phyloP scores from a whole-genome alignment of 2,888 invertebrate species.

The Listrodromus nycthemerus region DNA sequence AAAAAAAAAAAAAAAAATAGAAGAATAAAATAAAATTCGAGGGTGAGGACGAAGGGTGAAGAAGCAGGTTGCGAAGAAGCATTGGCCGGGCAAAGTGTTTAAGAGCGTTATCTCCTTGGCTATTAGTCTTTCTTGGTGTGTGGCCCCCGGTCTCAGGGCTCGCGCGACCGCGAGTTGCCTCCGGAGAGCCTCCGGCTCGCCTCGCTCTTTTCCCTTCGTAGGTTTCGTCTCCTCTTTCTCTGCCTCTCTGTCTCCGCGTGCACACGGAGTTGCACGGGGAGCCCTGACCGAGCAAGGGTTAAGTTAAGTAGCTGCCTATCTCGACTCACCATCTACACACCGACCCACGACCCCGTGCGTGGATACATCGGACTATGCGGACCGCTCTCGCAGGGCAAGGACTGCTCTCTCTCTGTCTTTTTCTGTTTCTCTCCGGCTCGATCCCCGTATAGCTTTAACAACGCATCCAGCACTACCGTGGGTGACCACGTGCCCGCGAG shows the following conservation, averaged over 20 bases:
- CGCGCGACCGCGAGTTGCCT: conserved; percentile 42
- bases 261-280: conserved; percentile 20
- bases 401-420: no score
- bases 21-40: conserved; percentile 47
- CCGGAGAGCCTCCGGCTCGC: conserved; percentile 7
- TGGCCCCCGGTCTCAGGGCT: conserved; percentile 81
- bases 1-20: conserved; percentile 37
- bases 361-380: conserved; percentile 18
- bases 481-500: conserved; percentile 9
- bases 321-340: conserved; percentile 80
- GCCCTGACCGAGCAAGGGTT: conserved; percentile 78
- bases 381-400: not conserved
- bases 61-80: conserved; percentile 81
- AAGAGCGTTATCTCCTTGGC: conserved; percentile 84
- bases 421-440: not conserved
- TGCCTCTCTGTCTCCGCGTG: not conserved
- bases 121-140: conserved; percentile 84
- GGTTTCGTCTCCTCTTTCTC: conserved; percentile 8
- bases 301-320: conserved; percentile 83
- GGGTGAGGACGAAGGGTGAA: conserved; percentile 54
- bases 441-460: conserved; percentile 6
- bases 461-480: not conserved
- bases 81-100: conserved; percentile 84
- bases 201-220: conserved; percentile 18
- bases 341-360: conserved; percentile 66